A percentile compares a stretch with the other conserved stretches of the same genome.
Conservation (phyloP, 2,113 vertebrate species). For the Solea solea region DNA sequence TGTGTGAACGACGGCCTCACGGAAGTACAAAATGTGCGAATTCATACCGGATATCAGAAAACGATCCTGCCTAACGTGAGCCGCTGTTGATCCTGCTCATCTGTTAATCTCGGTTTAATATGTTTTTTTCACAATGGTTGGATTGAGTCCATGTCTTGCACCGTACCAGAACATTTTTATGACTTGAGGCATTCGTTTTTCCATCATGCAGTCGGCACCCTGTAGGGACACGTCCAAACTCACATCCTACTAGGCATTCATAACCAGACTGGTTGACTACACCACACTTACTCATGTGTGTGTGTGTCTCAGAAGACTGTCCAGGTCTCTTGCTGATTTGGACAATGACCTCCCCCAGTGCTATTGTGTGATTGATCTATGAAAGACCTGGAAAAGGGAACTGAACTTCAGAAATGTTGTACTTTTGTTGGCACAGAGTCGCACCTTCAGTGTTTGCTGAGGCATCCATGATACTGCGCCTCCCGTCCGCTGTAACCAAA, state of each 20-base stretch:
- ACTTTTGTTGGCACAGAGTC: background rate
- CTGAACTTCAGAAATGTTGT: background rate
- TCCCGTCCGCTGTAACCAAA: conserved; percentile 25
- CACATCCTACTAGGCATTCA: conserved; percentile 4
- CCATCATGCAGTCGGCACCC: background rate
- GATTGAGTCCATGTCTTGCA: background rate
- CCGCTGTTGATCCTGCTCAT: background rate
- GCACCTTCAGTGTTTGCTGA: conserved; percentile 28
- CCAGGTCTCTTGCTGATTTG: conserved; percentile 7
- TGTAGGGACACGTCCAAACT: conserved; percentile 14
- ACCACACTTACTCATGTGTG: background rate
- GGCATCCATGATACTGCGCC: conserved; percentile 15
- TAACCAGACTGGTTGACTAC: background rate
- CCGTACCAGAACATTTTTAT: conserved; percentile 2
- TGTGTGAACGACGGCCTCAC: background rate
- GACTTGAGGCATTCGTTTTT: conserved; percentile 22
- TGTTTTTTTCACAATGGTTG: background rate
- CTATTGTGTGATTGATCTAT: conserved; percentile 44
- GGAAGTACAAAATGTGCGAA: background rate
- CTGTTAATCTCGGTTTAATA: background rate
- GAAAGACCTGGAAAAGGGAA: conserved; percentile 6
- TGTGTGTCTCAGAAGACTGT: background rate
- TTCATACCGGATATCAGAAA: background rate
- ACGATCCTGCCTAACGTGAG: background rate
- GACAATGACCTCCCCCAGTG: conserved; percentile 10